Conservation (phyloP, 2,797 vertebrate species). For the Furcifer pardalis region DNA sequence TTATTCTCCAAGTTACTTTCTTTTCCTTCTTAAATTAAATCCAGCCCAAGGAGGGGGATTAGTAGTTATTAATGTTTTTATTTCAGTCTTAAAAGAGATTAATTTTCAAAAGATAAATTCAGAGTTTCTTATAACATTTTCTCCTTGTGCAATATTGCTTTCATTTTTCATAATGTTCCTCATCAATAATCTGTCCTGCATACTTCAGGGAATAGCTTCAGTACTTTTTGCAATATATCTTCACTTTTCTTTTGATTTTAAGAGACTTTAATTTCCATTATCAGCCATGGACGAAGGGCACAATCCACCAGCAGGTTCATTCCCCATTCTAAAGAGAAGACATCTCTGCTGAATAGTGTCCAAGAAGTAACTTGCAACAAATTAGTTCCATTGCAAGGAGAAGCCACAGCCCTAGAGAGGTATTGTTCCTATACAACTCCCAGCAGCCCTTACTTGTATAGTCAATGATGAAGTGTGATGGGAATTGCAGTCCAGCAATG, state of each 20-base stretch:
- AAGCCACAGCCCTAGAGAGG: not conserved
- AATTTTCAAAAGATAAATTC: constrained; percentile 69
- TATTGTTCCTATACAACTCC: not conserved
- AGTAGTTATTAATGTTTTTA: constrained; percentile 71
- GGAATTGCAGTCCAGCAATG: not conserved
- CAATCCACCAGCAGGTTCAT: constrained; percentile 10
- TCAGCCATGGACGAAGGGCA: constrained; percentile 39
- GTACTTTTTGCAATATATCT: constrained; percentile 65
- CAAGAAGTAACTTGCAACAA: constrained; percentile 41
- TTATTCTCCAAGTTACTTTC: constrained; percentile 59
- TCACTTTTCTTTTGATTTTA: constrained; percentile 65
- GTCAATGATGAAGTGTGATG: not conserved
- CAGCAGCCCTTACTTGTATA: not conserved
- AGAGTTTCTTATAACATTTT: constrained; percentile 59
- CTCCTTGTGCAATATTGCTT: constrained; percentile 61
- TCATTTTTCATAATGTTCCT: constrained; percentile 71
- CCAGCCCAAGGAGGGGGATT: constrained; percentile 65
- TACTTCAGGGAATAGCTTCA: constrained; percentile 63
- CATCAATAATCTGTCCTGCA: constrained; percentile 59
- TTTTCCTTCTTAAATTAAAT: constrained; percentile 67
- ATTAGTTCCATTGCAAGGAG: constrained; percentile 37
- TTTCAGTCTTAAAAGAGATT: constrained; percentile 63
- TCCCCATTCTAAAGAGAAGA: not conserved
- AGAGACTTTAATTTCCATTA: constrained; percentile 68
- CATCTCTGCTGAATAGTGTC: not conserved